Conservation (phyloP, 2,888 invertebrate species). For the Archips crataeganus region DNA sequence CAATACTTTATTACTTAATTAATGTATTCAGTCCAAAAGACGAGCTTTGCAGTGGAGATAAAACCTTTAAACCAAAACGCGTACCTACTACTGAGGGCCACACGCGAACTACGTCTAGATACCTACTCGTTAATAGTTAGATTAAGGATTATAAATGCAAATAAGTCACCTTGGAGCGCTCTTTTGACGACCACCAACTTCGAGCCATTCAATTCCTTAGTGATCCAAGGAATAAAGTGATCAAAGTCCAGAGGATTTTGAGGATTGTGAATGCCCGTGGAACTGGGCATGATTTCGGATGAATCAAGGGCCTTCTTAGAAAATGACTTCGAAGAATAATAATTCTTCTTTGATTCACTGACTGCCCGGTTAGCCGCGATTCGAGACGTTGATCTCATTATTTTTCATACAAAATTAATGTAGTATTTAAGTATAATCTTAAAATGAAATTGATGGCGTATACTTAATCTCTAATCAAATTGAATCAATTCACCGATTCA, state of each 20-base stretch:
- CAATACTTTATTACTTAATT: too few species aligned
- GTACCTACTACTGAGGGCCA: too few species aligned
- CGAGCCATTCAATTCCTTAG: slow-evolving; percentile 51
- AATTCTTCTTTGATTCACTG: not conserved
- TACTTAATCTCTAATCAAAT: too few species aligned
- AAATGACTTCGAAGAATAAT: not conserved
- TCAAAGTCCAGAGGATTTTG: slow-evolving; percentile 61
- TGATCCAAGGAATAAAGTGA: slow-evolving; percentile 64
- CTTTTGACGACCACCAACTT: slow-evolving; percentile 49
- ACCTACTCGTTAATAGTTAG: not conserved
- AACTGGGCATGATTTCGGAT: not conserved
- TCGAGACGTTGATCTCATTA: slow-evolving; percentile 3
- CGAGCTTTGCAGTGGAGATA: too few species aligned
- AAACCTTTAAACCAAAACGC: too few species aligned
- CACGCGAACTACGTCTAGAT: too few species aligned
- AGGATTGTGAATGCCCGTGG: slow-evolving; percentile 51
- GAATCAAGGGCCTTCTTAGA: not conserved
- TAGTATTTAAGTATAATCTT: not conserved
- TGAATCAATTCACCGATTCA: too few species aligned
- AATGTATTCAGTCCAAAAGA: too few species aligned
- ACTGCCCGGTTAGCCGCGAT: not conserved
- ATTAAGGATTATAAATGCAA: too few species aligned
- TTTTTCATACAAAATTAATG: not conserved
- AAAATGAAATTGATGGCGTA: not conserved
- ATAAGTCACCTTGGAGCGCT: slow-evolving; percentile 51